Base-by-base conservation (phyloP, 1,140 invertebrate species). In the Lucilia cuprina region DNA sequence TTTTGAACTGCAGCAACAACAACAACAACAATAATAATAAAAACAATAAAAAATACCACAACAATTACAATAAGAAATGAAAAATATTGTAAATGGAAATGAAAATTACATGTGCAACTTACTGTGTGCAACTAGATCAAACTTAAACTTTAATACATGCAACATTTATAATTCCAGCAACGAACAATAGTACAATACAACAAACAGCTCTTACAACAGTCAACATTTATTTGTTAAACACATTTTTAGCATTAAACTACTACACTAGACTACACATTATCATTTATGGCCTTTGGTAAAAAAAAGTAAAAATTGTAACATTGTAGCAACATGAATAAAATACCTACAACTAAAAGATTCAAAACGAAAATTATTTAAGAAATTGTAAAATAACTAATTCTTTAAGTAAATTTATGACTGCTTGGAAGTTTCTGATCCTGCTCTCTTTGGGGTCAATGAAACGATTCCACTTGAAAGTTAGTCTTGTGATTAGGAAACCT, bases 221-320 rank as follows among this genome's bases (percentile, higher is more conserved):
- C 65, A 21, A 70, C 65, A 70, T 70, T 70, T 70, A 25, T 70
- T 60, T 70, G 65, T 70, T 70, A 70, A 70, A 70, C 65, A 70
- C 65, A 70, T 70, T 60, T 41, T 60, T 70, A 70, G 21, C 65
- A 70, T 70, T 70, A 70, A 60, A 70, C 65, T 30, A 30, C 25
- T 30, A 30, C 25, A 30, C 25, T 30, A 30, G 1, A 30, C 25
- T 70, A 70, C 65, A 60, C 65, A 70, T 70, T 70, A 70, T 70
- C 65, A 70, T 70, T 21, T 21, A 12, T 70, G 65, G 65, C 65
- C 65, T 70, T 70, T 70, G 65, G 65, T 70, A 21, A 70, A 60
- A 41, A 60, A 60, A 30, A 30, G 25, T 3, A 30, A 30, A 30
- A 30, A 30, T 30, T 30, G 14, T 60, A 60, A n/a, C 55, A 60